Base-by-base conservation (phyloP, 1,140 invertebrate species). In the Cotesia glomerata region DNA sequence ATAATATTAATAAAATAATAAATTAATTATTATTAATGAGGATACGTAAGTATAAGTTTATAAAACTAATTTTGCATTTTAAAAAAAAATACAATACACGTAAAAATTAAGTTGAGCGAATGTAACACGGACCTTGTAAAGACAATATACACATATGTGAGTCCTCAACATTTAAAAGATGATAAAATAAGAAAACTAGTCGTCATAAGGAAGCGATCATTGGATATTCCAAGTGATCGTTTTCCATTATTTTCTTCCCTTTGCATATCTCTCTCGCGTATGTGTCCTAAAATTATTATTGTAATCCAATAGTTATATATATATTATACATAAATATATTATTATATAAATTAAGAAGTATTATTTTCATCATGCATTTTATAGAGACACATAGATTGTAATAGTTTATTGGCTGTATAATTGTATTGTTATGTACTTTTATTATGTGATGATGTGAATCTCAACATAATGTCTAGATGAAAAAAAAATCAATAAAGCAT, bases 131-230 rank as follows among this genome's bases (percentile, higher is more conserved):
- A 74, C 71, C 74, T 74, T 75, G 73, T 77, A 71, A 77, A 75
- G 76, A 77, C 76, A 77, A 77, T 77, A 77, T 73, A 75, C 56
- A 73, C 51, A 65, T 72, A 77, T 74, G 71, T 73, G 59, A 75
- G 73, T 73, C 71, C 71, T 73, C 68, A 77, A 61, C 64, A 54
- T 39, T 74, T 76, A 72, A 45, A 70, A 62, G 49, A 52, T 56
- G 54, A 54, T 59, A 51, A 64, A n/a, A 64, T 39, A 56, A 16
- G 62, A 71, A 39, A 75, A 73, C 74, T 75, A 77, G 76, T 77
- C 74, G 56, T 77, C 69, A 75, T 56, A 71, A 71, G 64, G 64
- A 71, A 14, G 58, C 39, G 52, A 51, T 68, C 66, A 64, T 59
- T 73, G 71, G 69, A 39, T 73, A 65, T 69, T 71, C 52, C 69